A percentile compares a stretch with the other conserved stretches of the same genome.
These are phyloP conservation scores for Chloroclystis v-ata DNA, from an alignment of 2,888 invertebrate genomes.

Conservation along the genomic window DNA sequence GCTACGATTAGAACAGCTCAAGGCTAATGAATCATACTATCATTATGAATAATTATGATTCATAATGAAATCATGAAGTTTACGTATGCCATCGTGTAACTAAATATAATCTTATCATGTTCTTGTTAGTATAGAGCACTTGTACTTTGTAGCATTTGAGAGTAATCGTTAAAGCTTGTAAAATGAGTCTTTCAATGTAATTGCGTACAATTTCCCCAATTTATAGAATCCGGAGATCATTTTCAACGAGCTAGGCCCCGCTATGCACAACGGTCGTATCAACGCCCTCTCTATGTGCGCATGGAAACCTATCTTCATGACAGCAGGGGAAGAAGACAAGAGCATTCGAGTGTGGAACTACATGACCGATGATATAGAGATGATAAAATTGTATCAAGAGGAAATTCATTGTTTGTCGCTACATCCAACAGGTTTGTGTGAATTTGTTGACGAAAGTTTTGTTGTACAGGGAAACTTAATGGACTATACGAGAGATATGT, in stretches of 20 bases:
- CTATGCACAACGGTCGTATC: constrained; percentile 89
- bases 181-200: neutral
- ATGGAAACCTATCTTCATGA: constrained; percentile 94
- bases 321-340: constrained; percentile 86
- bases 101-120: no score
- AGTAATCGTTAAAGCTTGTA: neutral
- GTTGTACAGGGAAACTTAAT: no score
- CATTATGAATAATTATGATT: no score
- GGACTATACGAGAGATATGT: no score
- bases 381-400: constrained; percentile 89
- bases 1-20: no score
- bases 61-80: no score
- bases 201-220: constrained; percentile 10
- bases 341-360: constrained; percentile 96
- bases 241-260: constrained; percentile 83
- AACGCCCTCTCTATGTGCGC: constrained; percentile 89
- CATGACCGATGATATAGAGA: constrained; percentile 87
- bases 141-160: no score
- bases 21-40: no score
- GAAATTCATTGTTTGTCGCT: constrained; percentile 87
- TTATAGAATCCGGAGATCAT: constrained; percentile 75
- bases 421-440: constrained; percentile 78
- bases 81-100: no score
- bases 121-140: no score
- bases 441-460: no score